Evolutionary conservation across 2,888 invertebrate species (phyloP).

Genomic region (Pachymerium ferrugineum): DNA sequence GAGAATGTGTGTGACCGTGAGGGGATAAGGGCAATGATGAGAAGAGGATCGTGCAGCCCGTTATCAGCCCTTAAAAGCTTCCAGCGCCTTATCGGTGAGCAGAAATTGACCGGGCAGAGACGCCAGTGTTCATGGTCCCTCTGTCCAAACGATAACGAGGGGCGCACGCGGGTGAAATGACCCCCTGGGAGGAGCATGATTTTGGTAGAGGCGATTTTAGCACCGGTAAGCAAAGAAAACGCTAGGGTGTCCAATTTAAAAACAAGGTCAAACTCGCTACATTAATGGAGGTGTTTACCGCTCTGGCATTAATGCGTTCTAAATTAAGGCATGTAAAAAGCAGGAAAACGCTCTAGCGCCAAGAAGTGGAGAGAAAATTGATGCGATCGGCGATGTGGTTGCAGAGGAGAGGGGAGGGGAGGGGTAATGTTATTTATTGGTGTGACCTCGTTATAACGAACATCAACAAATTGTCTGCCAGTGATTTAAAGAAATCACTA

Average conservation of each 20-base stretch:
- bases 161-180: conserved; percentile 12
- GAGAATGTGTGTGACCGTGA: neutral
- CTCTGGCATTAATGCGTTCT: conserved; percentile 23
- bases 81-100: conserved; percentile 16
- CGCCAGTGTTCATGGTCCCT: conserved; percentile 27
- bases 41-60: conserved; percentile 23
- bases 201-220: neutral
- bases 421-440: neutral
- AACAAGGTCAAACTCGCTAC: conserved; percentile 20
- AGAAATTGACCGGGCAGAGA: conserved; percentile 28
- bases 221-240: neutral
- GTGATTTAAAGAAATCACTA: neutral
- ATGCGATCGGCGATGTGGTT: conserved; percentile 13
- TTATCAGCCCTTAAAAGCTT: conserved; percentile 28
- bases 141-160: conserved; percentile 25
- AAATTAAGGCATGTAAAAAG: conserved; percentile 11
- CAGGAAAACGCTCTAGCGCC: neutral
- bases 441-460: neutral
- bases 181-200: neutral
- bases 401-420: neutral
- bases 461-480: neutral
- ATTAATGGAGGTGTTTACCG: conserved; percentile 17
- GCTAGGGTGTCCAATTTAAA: conserved; percentile 14
- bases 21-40: neutral
- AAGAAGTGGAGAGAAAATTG: conserved; percentile 14